phyloP scores from a whole-genome alignment of 2,888 invertebrate species.

The Terebella lapidaria region DNA sequence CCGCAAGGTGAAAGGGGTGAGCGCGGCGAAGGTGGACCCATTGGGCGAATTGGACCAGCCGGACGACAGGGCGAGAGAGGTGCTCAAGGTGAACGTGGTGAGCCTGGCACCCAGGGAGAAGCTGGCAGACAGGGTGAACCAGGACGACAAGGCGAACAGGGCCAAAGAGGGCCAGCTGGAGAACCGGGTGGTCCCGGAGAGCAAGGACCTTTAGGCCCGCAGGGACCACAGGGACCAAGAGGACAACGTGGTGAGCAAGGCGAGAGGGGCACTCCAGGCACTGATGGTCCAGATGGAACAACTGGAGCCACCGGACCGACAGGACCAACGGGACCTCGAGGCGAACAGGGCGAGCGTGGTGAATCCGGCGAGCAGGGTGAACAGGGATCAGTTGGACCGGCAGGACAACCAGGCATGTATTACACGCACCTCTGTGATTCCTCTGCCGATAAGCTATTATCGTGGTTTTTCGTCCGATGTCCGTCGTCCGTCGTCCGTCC shows the following conservation, averaged over 20 bases:
- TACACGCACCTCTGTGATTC: no score
- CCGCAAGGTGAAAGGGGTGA: conserved; percentile 2
- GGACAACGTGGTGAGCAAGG: conserved; percentile 11
- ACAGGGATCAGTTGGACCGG: conserved; percentile 5
- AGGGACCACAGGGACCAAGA: background rate
- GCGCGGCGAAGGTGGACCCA: background rate
- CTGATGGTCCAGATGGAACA: background rate
- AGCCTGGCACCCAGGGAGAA: background rate
- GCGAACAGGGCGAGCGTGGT: background rate
- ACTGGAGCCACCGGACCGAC: conserved; percentile 6
- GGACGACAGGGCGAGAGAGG: background rate
- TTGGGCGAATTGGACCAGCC: background rate
- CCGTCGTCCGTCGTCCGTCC: no score
- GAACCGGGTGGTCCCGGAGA: background rate
- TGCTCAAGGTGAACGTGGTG: conserved; percentile 3
- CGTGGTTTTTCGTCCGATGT: no score
- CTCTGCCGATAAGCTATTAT: no score
- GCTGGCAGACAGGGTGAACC: conserved; percentile 3
- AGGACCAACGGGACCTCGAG: conserved; percentile 4
- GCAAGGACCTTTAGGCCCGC: background rate
- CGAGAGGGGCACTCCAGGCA: background rate
- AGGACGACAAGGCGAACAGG: conserved; percentile 9
- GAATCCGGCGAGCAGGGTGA: conserved; percentile 4
- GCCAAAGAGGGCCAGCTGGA: conserved; percentile 31
- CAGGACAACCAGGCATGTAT: no score